Evolutionary conservation across 2,797 vertebrate genomes (phyloP), one percentile per base, ranked within the genome.

Genomic region (Miichthys miiuy): DNA sequence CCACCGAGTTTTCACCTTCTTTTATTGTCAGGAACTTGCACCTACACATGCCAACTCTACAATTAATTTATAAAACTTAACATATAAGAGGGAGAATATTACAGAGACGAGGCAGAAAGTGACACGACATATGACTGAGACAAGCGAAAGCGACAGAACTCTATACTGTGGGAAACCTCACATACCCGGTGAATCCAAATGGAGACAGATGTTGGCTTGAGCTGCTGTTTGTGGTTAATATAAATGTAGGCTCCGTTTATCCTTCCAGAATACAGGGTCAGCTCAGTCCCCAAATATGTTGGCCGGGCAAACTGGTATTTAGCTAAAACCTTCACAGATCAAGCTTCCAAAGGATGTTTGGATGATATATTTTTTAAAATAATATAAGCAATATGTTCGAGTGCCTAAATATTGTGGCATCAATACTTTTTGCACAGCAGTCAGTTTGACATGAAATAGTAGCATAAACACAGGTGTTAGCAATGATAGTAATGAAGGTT

Each of bases 191-290:
- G 23, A 52, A 54, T 79, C 58, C 56, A 73, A 42, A 76, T 3
- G n/a, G 63, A 85, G 70, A 54, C 46, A 51, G 66, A 81, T 74
- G 75, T 60, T 68, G 70, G 72, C 75, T 17, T 1, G 20, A 47
- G 23, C 56, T 72, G 60, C 67, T 41, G 66, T 63, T 72, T 75
- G 80, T 75, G 83, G 67, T 80, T 68, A 68, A 56, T 80, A 41
- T 80, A 70, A 82, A 80, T 69, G 68, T 21, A 69, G 77, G 72
- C 5, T 75, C 30, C 23, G 34, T 58, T 46, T 16, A 30, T 60
- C 50, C 41, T 44, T 70, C 52, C 54, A 56, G 62, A 62, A 48
- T 44, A 47, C 68, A 71, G 67, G n/a, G 42, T 78, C 21, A 75
- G 63, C 51, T 57, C 18, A 38, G 14, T 60, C 58, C 55, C 65